Evolutionary conservation across 2,113 vertebrate genomes (phyloP).

Genomic region (Oncorhynchus gorbuscha): DNA sequence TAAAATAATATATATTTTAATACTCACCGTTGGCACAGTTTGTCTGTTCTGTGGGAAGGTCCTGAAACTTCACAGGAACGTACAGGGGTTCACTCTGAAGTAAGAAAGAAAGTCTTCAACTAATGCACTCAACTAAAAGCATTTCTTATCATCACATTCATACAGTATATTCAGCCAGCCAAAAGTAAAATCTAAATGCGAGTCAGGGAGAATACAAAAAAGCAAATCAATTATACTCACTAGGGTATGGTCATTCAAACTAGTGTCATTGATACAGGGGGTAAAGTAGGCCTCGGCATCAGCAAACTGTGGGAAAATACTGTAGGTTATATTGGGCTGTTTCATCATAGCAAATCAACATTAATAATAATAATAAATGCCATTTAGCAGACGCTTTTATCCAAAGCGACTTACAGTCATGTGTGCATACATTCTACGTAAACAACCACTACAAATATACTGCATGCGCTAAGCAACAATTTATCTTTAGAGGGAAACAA

Average conservation of each 20-base stretch:
- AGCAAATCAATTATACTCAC: conserved; percentile 69
- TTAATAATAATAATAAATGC: too few species aligned
- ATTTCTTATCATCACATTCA: background rate
- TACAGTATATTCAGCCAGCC: background rate
- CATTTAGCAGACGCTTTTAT: too few species aligned
- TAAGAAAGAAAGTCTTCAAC: conserved; percentile 29
- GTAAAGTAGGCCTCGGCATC: conserved; percentile 90
- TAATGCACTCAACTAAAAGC: background rate
- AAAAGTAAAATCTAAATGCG: background rate
- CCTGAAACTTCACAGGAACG: conserved; percentile 95
- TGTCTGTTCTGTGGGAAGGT: conserved; percentile 80
- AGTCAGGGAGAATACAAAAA: background rate
- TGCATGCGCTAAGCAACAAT: background rate
- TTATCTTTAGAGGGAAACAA: background rate
- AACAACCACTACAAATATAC: background rate
- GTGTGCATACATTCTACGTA: too few species aligned
- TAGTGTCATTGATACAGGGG: conserved; percentile 81
- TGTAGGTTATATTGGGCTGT: background rate
- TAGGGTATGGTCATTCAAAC: conserved; percentile 81
- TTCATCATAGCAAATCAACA: background rate
- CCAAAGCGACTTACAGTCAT: too few species aligned
- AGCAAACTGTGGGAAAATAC: conserved; percentile 78
- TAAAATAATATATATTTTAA: background rate
- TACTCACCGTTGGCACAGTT: conserved; percentile 78
- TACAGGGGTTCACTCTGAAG: conserved; percentile 93